These are phyloP conservation scores for Brachypteracias leptosomus DNA, from an alignment of 2,113 vertebrate species.

Conservation along the genomic window DNA sequence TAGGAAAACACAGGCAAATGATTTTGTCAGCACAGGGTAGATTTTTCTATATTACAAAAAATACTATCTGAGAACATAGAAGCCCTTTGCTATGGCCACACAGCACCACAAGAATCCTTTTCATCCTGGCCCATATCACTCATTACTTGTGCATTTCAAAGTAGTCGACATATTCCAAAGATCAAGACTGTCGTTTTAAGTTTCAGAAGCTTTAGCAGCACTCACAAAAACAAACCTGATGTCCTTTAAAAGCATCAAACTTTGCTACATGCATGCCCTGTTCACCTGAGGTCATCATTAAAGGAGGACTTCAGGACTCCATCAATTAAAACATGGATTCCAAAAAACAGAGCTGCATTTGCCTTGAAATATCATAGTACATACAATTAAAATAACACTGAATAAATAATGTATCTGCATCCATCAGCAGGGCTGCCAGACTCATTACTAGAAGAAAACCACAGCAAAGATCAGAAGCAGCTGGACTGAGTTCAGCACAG, in stretches of 20 bases:
- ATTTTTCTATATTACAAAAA: neutral
- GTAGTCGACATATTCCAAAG: neutral
- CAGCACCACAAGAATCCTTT: neutral
- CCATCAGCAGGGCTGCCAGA: neutral
- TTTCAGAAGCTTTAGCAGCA: neutral
- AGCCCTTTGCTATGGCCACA: neutral
- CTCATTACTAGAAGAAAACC: neutral
- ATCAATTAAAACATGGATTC: neutral
- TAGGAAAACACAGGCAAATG: neutral
- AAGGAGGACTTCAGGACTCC: neutral
- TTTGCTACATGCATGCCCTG: neutral
- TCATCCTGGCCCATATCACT: neutral
- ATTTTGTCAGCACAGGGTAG: neutral
- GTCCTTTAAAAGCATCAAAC: neutral
- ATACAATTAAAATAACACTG: neutral
- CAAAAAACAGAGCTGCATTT: neutral
- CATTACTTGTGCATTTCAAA: neutral
- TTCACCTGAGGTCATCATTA: neutral
- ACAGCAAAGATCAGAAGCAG: neutral
- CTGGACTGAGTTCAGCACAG: neutral
- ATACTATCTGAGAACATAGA: neutral
- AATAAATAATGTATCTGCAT: neutral
- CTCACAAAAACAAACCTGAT: neutral
- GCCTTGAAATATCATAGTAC: neutral
- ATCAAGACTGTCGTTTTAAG: neutral